phyloP scores from a whole-genome alignment of 2,888 invertebrate species.

The Chelonus formosanus region DNA sequence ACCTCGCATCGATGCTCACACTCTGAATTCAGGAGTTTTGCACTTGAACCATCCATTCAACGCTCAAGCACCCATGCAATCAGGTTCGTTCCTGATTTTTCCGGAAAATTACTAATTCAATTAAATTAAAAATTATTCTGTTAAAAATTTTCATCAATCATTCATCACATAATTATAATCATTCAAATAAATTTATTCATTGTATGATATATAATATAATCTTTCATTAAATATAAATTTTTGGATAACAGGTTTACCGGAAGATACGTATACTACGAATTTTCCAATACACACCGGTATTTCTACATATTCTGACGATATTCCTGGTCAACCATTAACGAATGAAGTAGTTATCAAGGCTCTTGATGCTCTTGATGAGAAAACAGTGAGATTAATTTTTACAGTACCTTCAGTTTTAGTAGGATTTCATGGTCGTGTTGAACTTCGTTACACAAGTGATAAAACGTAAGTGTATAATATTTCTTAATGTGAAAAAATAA shows the following conservation, averaged over 20 bases:
- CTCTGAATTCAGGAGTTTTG: conserved; percentile 53
- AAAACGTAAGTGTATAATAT: conserved; percentile 70
- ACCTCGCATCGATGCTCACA: conserved; percentile 54
- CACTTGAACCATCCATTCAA: conserved; percentile 60
- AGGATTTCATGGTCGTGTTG: conserved; percentile 86
- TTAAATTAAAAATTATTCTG: background rate
- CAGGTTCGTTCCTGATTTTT: conserved; percentile 59
- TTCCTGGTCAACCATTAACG: conserved; percentile 44
- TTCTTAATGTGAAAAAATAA: background rate
- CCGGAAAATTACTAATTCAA: conserved; percentile 5
- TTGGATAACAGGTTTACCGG: conserved; percentile 48
- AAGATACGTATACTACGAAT: conserved; percentile 51
- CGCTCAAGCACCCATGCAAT: conserved; percentile 58
- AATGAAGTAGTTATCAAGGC: conserved; percentile 70
- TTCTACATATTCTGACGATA: conserved; percentile 42
- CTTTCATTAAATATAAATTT: background rate
- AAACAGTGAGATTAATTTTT: conserved; percentile 82
- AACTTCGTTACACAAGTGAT: conserved; percentile 82
- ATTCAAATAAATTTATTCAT: no score
- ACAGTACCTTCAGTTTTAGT: conserved; percentile 84
- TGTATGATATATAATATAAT: no score
- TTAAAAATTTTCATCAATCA: no score
- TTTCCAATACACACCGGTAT: conserved; percentile 47
- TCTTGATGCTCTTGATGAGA: conserved; percentile 80
- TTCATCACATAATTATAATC: no score